Evolutionary conservation across 2,113 vertebrate genomes (phyloP), one percentile per base, ranked within the genome.

Genomic region (Pongo abelii): DNA sequence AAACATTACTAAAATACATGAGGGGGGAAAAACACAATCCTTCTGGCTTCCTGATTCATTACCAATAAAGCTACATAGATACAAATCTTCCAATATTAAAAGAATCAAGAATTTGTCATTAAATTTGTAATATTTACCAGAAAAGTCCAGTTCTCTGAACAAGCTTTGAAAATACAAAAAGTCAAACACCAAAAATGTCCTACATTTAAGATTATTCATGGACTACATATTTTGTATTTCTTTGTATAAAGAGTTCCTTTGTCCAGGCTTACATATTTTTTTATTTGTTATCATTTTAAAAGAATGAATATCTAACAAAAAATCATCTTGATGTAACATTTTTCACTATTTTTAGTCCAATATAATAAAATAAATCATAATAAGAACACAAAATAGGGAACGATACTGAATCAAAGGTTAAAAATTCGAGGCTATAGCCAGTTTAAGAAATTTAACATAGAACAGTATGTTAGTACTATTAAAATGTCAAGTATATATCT

Each of bases 181-280:
- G 57, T 89, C n/a, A 85, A 72, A 88, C 50, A 96, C 75, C 55
- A 93, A 94, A 89, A 91, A 93, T 84, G 46, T 74, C 38, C 50
- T 69, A 81, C 14, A 61, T 90, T 94, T 96, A 96, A 94, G 77
- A 91, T 77, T 92, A 94, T 48, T 94, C 81, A 74, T 38, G 83
- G 69, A 40, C 10, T 57, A 77, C 40, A 83, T 55, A 43, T 59
- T 96, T 93, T 87, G 40, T 70, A 74, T 59, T 93, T 92, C 32
- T 79, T 74, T 79, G 75, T 46, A 92, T 52, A 87, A 96, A 90
- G 10, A 40, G 50, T 90, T 67, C 70, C 59, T 92, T 84, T 89
- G 23, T 75, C 12, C 27, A 50, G 8, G 55, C 81, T 84, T 84
- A 90, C 43, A 32, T 3, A 83, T 3, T 94, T 43, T 43, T 85